Conservation (phyloP, 2,113 vertebrate species). For the Emberiza fucata region DNA sequence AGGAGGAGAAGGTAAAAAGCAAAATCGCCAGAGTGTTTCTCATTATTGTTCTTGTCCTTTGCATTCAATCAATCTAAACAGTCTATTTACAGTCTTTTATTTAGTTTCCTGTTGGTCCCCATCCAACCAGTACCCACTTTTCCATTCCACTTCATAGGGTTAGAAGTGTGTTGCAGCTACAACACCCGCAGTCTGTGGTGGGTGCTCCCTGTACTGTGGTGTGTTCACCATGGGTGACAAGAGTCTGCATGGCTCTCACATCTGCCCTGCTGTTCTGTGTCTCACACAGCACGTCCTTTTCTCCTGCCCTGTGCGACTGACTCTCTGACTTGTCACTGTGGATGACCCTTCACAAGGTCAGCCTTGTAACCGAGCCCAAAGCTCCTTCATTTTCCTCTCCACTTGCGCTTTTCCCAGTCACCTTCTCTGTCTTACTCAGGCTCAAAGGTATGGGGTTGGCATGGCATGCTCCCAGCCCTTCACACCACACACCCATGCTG, state of each 20-base stretch:
- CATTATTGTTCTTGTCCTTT: background rate
- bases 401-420: background rate
- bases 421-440: background rate
- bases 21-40: background rate
- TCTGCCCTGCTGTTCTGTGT: rapidly evolving
- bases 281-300: background rate
- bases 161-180: background rate
- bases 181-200: rapidly evolving
- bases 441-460: background rate
- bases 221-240: rapidly evolving
- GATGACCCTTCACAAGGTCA: background rate
- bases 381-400: background rate
- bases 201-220: background rate
- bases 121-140: background rate
- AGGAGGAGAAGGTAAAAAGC: background rate
- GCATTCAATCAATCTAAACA: background rate
- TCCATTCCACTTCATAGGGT: background rate
- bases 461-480: background rate
- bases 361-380: background rate
- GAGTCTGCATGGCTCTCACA: background rate
- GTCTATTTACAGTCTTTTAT: background rate
- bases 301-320: background rate
- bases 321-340: background rate
- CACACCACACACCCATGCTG: background rate
- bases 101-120: background rate